Percentiles rank a stretch among this genome's conserved stretches.
phyloP scores from a whole-genome alignment of 1,140 invertebrate species.

The Nasonia longicornis region DNA sequence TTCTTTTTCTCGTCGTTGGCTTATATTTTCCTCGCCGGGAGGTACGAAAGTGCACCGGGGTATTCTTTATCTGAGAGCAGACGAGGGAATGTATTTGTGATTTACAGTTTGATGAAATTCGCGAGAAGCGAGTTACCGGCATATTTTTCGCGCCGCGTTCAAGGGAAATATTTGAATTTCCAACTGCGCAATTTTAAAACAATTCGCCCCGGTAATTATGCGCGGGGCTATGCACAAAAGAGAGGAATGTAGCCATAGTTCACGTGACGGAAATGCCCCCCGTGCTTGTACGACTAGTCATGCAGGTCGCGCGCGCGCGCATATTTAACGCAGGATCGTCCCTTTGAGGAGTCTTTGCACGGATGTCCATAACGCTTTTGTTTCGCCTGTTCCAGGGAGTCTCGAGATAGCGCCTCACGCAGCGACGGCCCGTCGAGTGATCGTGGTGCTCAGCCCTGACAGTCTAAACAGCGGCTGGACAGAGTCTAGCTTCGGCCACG shows the following conservation, averaged over 20 bases:
- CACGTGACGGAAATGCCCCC: too few relatives aligned
- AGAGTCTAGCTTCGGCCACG: slow-evolving; percentile 55
- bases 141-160: neutral
- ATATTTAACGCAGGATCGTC: too few relatives aligned
- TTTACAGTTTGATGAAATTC: neutral
- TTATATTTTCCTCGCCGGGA: neutral
- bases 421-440: slow-evolving; percentile 56
- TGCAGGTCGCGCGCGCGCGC: too few relatives aligned
- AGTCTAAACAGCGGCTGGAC: slow-evolving; percentile 61
- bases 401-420: slow-evolving; percentile 62
- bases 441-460: slow-evolving; percentile 62
- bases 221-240: too few relatives aligned
- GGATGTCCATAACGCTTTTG: too few relatives aligned
- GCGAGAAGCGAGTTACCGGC: neutral
- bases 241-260: too few relatives aligned
- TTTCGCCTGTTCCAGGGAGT: slow-evolving; percentile 54
- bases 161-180: neutral
- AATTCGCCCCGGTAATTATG: neutral
- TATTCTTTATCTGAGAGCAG: neutral
- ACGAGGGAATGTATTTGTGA: neutral
- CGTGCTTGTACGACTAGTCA: too few relatives aligned
- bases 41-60: neutral
- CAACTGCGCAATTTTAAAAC: neutral
- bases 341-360: too few relatives aligned
- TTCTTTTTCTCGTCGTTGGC: too few relatives aligned